phyloP scores from a whole-genome alignment of 2,888 invertebrate genomes.

The Cabera pusaria region DNA sequence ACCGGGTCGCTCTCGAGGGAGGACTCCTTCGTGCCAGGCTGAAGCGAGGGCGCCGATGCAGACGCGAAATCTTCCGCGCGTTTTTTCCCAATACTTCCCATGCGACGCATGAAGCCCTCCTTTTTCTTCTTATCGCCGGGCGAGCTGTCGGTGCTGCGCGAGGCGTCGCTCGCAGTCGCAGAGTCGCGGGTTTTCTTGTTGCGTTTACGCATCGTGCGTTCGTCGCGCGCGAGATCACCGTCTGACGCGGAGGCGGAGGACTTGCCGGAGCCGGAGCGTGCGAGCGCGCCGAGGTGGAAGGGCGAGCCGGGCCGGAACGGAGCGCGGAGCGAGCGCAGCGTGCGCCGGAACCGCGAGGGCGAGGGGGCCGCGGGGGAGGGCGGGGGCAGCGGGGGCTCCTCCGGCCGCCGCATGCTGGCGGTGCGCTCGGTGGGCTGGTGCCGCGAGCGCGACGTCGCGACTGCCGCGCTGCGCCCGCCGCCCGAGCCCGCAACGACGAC shows the following conservation, averaged over 20 bases:
- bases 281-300: slow-evolving; percentile 77
- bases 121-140: slow-evolving; percentile 64
- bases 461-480: slow-evolving; percentile 46
- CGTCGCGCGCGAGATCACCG: slow-evolving; percentile 73
- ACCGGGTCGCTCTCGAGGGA: slow-evolving; percentile 25
- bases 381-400: slow-evolving; percentile 50
- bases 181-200: slow-evolving; percentile 70
- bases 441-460: slow-evolving; percentile 47
- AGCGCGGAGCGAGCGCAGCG: slow-evolving; percentile 74
- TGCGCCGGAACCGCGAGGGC: slow-evolving; percentile 74
- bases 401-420: slow-evolving; percentile 61
- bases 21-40: slow-evolving; percentile 38
- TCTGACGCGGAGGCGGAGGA: slow-evolving; percentile 76
- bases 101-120: slow-evolving; percentile 60
- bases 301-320: slow-evolving; percentile 79
- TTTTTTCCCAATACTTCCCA: slow-evolving; percentile 71
- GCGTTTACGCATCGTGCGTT: slow-evolving; percentile 79
- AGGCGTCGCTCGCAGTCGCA: slow-evolving; percentile 26
- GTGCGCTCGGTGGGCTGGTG: not conserved
- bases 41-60: slow-evolving; percentile 41
- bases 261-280: slow-evolving; percentile 69
- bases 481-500: slow-evolving; percentile 37
- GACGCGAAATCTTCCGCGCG: slow-evolving; percentile 52
- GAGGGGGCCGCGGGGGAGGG: slow-evolving; percentile 40
- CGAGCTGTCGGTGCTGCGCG: slow-evolving; percentile 39